These are phyloP conservation scores for Drosophila subquinaria DNA, from an alignment of 2,888 invertebrate genomes.

Conservation along the genomic window DNA sequence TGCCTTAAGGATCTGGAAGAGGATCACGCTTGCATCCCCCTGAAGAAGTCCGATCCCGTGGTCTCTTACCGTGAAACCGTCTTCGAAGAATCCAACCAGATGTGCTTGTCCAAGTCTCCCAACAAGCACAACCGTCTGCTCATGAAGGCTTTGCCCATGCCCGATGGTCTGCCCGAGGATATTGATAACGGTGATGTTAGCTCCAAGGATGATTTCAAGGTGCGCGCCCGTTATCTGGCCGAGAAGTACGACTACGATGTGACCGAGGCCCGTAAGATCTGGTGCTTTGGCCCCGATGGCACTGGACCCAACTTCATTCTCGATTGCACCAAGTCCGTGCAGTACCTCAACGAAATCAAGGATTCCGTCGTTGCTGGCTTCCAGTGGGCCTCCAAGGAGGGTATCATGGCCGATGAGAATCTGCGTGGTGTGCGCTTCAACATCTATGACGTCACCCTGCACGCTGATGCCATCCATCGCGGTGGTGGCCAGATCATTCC, in stretches of 20 bases:
- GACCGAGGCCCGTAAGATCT: slow-evolving; percentile 99
- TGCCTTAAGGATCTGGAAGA: slow-evolving; percentile 99
- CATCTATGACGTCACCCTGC: slow-evolving; percentile 99
- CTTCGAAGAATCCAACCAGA: slow-evolving; percentile 95
- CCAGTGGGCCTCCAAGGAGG: slow-evolving; percentile 99
- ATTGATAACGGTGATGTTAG: slow-evolving; percentile 98
- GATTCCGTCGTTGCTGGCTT: slow-evolving; percentile 99
- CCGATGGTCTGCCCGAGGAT: slow-evolving; percentile 98
- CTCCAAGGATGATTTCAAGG: slow-evolving; percentile 98
- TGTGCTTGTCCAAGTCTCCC: slow-evolving; percentile 99
- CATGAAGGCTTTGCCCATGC: slow-evolving; percentile 98
- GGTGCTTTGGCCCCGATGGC: slow-evolving; percentile 99
- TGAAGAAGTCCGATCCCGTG: slow-evolving; percentile 99
- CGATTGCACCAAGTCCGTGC: slow-evolving; percentile 99
- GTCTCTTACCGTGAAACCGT: slow-evolving; percentile 99
- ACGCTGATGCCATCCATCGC: slow-evolving; percentile 99
- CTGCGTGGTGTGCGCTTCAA: slow-evolving; percentile 98
- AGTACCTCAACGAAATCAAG: slow-evolving; percentile 99
- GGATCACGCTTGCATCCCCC: slow-evolving; percentile 99
- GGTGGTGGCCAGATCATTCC: slow-evolving; percentile 99
- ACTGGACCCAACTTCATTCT: slow-evolving; percentile 99
- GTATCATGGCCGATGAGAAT: slow-evolving; percentile 99
- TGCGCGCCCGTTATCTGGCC: slow-evolving; percentile 96
- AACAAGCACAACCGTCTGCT: slow-evolving; percentile 99
- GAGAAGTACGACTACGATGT: slow-evolving; percentile 99